Conservation (phyloP, 2,888 invertebrate genomes). For the Eupithecia subfuscata region DNA sequence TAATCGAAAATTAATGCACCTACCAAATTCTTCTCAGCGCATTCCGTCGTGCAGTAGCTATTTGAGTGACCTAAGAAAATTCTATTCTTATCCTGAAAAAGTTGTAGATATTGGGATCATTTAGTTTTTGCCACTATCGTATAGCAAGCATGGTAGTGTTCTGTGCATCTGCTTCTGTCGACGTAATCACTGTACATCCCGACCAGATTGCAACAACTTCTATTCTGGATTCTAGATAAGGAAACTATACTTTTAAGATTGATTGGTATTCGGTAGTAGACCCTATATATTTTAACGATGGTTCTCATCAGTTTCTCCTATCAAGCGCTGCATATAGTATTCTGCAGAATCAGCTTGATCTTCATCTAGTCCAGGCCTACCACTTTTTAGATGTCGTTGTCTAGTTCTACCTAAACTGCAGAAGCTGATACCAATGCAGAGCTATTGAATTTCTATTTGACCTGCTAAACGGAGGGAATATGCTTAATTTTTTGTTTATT, state of each 20-base stretch:
- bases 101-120: background rate
- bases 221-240: slow-evolving; percentile 10
- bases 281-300: background rate
- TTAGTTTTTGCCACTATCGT: background rate
- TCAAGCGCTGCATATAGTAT: background rate
- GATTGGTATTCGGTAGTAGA: background rate
- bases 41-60: background rate
- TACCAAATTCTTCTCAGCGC: background rate
- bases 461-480: background rate
- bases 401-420: background rate
- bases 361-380: background rate
- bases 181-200: slow-evolving; percentile 20
- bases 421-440: background rate
- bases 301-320: background rate
- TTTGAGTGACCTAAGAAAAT: background rate
- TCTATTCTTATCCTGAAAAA: background rate
- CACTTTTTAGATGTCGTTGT: background rate
- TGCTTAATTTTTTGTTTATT: slow-evolving; percentile 49
- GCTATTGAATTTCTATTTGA: background rate
- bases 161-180: background rate
- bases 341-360: background rate
- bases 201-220: slow-evolving; percentile 17
- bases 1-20: background rate
- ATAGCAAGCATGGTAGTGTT: background rate
- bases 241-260: background rate